phyloP scores from a whole-genome alignment of 1,140 invertebrate genomes.

The Acromyrmex heyeri region DNA sequence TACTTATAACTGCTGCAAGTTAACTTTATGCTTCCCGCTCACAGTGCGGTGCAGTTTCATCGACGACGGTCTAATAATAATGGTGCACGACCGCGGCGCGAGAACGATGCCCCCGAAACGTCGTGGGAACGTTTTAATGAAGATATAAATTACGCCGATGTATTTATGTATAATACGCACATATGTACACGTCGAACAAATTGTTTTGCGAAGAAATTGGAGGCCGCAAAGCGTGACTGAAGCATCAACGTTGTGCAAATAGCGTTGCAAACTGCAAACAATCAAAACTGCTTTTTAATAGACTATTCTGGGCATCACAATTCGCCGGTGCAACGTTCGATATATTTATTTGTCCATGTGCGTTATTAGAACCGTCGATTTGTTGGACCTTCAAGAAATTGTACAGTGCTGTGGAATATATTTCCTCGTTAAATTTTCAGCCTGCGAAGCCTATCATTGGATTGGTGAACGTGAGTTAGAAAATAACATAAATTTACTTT shows the following conservation, averaged over 20 bases:
- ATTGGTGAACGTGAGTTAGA: neutral
- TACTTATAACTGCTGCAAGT: constrained; percentile 6
- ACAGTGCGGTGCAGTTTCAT: constrained; percentile 5
- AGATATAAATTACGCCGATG: constrained; percentile 15
- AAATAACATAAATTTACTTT: neutral
- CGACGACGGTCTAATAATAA: constrained; percentile 38
- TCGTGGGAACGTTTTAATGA: constrained; percentile 18
- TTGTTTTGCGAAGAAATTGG: neutral
- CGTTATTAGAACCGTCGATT: neutral
- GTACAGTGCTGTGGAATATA: neutral
- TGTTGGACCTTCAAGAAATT: neutral
- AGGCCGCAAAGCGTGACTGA: neutral
- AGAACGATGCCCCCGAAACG: constrained; percentile 24
- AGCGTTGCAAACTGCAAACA: neutral
- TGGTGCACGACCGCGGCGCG: constrained; percentile 18
- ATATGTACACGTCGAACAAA: neutral
- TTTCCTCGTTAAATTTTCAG: neutral
- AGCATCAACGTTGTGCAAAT: constrained; percentile 5
- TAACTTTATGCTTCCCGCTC: neutral
- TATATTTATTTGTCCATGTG: constrained; percentile 36
- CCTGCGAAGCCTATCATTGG: neutral
- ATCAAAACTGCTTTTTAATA: constrained; percentile 39
- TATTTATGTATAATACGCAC: neutral
- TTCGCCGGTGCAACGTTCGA: constrained; percentile 19
- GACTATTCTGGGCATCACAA: neutral